Conservation (phyloP, 1,140 invertebrate genomes). For the Anoplolepis gracilipes region DNA sequence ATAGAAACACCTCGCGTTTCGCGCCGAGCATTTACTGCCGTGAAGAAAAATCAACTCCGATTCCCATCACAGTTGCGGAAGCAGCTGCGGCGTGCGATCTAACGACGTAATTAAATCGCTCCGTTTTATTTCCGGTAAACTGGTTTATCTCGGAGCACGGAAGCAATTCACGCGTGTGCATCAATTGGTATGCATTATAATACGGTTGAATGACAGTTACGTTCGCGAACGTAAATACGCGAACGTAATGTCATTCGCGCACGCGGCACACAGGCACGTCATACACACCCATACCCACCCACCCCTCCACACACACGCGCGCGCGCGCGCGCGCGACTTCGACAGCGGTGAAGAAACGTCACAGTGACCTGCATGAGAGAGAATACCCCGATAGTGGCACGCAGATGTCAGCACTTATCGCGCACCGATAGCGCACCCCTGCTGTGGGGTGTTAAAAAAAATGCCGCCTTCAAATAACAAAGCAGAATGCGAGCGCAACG, state of each 20-base stretch:
- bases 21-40: not conserved
- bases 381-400: not conserved
- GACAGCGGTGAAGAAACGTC: conserved; percentile 23
- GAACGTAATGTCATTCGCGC: not conserved
- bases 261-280: not conserved
- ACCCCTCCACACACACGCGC: not conserved
- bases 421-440: conserved; percentile 13
- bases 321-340: not conserved
- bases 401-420: conserved; percentile 48
- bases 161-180: not conserved
- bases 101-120: conserved; percentile 30
- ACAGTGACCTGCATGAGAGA: conserved; percentile 10
- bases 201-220: not conserved
- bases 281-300: not conserved
- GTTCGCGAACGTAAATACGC: not conserved
- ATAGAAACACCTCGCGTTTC: conserved; percentile 7
- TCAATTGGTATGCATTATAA: conserved; percentile 16
- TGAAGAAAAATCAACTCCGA: not conserved
- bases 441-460: not conserved
- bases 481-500: not conserved
- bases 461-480: conserved; percentile 36
- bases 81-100: not conserved
- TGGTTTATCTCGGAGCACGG: not conserved
- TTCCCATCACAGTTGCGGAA: not conserved
- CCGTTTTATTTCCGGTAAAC: not conserved